Evolutionary conservation across 2,797 vertebrate species (phyloP), one percentile per base, ranked within the genome.

Genomic region (Gila robusta): DNA sequence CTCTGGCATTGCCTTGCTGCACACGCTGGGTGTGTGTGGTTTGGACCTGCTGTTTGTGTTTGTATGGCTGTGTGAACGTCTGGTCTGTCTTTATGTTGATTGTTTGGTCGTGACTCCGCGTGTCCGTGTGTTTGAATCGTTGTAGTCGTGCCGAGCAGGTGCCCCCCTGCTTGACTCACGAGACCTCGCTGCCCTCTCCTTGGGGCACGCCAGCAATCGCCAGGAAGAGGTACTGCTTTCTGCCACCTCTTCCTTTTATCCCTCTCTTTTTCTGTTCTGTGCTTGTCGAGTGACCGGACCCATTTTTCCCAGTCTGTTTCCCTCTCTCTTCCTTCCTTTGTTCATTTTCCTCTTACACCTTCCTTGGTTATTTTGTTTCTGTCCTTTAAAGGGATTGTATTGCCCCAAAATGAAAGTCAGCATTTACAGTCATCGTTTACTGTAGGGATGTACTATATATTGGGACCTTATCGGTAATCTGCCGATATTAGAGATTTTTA

Each of bases 151-250:
- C 98, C 91, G 98, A 99, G 94, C 98, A 99, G 95, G 95, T 99
- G 87, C 98, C 98, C 94, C 98, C 98, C 94, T 99, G 98, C 96
- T 97, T 99, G 97, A 98, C 97, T 96, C 98, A 97, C 88, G 98
- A 99, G 96, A 98, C 97, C 95, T 98, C 98, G 91, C 97, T 99
- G 93, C 98, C 98, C 96, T 99, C 98, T 93, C 98, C 98, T 49
- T 99, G 98, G 98, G 98, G 98, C 89, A 99, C 98, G 37, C 98
- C 98, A 94, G 97, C 97, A 90, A 96, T 99, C 95, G 93, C 97
- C 96, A 97, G 98, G 94, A 99, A 99, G 98, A 99, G 98, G 98
- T 99, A 98, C 95, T 92, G 93, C 93, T 88, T 93, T 92, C 88
- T 89, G 91, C 88, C 78, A 32, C 56, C 80, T 74, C 86, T 76